phyloP scores from a whole-genome alignment of 2,797 vertebrate genomes.

The Pseudocheirus occidentalis region DNA sequence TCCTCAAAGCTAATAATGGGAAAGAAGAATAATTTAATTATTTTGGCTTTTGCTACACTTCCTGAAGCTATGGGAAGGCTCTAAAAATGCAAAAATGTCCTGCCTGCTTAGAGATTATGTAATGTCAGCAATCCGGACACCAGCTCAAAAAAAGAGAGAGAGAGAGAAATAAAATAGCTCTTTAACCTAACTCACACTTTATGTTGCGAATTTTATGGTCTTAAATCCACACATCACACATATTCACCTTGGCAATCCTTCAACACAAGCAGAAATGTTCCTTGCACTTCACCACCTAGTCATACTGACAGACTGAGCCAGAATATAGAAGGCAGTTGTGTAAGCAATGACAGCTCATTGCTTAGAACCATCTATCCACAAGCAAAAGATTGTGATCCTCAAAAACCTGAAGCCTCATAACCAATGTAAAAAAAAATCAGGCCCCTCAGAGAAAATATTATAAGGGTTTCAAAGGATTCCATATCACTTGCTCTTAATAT shows the following conservation, averaged over 20 bases:
- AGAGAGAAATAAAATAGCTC: slow-evolving; percentile 57
- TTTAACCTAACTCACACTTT: slow-evolving; percentile 78
- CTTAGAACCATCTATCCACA: neutral
- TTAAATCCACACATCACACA: slow-evolving; percentile 67
- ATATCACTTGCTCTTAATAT: neutral
- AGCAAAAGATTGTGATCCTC: neutral
- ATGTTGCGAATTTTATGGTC: slow-evolving; percentile 69
- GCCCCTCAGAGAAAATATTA: neutral
- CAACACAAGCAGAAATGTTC: slow-evolving; percentile 62
- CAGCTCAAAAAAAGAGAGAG: slow-evolving; percentile 31
- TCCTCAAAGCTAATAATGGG: slow-evolving; percentile 74
- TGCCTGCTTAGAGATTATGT: slow-evolving; percentile 76
- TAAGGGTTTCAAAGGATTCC: neutral
- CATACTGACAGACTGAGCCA: slow-evolving; percentile 27
- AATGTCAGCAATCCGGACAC: slow-evolving; percentile 62
- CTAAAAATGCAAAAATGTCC: slow-evolving; percentile 75
- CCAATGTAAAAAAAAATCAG: neutral
- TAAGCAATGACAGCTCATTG: neutral
- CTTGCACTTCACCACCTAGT: slow-evolving; percentile 71
- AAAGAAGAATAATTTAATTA: slow-evolving; percentile 74
- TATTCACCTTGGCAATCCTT: slow-evolving; percentile 41
- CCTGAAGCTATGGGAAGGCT: slow-evolving; percentile 78
- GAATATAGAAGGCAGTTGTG: neutral
- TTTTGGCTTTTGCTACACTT: slow-evolving; percentile 73
- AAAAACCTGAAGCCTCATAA: neutral